phyloP scores from a whole-genome alignment of 2,113 vertebrate species.

The Dissostichus mawsoni region DNA sequence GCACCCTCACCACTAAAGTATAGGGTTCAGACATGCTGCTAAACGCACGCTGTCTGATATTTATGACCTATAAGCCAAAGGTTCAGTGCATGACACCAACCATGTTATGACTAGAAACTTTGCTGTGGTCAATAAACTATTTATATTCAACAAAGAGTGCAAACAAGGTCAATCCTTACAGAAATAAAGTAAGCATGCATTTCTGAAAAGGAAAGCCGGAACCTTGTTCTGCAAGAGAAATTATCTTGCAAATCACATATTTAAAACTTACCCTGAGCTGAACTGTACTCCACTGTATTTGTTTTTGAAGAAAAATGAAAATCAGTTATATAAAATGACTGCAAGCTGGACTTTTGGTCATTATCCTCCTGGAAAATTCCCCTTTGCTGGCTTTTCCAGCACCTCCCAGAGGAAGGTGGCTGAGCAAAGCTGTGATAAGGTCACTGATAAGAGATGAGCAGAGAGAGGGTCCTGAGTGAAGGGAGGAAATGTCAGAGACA shows the following conservation, averaged over 20 bases:
- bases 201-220: background rate
- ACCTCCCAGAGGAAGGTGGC: constrained; percentile 62
- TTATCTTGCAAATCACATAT: background rate
- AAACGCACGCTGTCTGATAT: constrained; percentile 60
- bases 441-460: constrained; percentile 46
- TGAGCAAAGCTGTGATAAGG: constrained; percentile 39
- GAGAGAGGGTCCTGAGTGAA: constrained; percentile 48
- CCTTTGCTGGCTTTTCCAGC: constrained; percentile 59
- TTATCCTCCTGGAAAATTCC: constrained; percentile 77
- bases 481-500: constrained; percentile 46
- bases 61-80: constrained; percentile 53
- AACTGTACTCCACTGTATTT: constrained; percentile 70
- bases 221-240: constrained; percentile 1
- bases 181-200: background rate
- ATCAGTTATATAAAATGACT: constrained; percentile 60
- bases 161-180: constrained; percentile 24
- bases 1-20: constrained; percentile 63
- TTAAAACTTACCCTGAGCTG: constrained; percentile 79
- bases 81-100: constrained; percentile 45
- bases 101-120: constrained; percentile 34
- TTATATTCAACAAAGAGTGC: constrained; percentile 27
- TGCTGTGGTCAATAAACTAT: constrained; percentile 32
- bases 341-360: constrained; percentile 71
- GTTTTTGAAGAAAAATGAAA: constrained; percentile 50
- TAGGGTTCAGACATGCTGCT: constrained; percentile 49